Evolutionary conservation across 2,113 vertebrate genomes (phyloP), one percentile per base, ranked within the genome.

Genomic region (Varanus komodoensis): DNA sequence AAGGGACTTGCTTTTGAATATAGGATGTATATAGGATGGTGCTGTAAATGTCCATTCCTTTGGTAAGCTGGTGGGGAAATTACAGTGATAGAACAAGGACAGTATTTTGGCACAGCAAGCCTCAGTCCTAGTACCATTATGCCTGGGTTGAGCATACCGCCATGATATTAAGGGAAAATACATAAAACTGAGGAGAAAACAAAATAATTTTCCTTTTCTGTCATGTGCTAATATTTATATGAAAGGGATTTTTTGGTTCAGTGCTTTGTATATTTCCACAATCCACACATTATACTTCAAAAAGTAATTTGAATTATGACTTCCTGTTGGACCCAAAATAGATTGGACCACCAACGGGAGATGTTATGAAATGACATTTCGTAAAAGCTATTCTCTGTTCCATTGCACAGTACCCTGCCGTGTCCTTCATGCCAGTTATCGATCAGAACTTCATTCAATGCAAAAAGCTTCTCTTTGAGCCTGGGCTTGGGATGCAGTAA

Each of bases 291-390:
- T 91, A 27, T 89, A 90, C 89, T 91, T 94, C 90, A 92, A 91
- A 93, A 94, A 90, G 14, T 73, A 95, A 93, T 93, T 32, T 54
- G 89, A 94, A 92, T 79, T 85, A 92, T 73, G 94, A 92, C 79
- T 94, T 89, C 77, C 88, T 80, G 38, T 89, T 87, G 75, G 87
- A 90, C 91, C 91, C 71, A 94, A 95, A 95, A 96, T 87, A 93
- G 89, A 91, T 82, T 87, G 93, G 74, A 73, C 90, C 92, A 93
- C 86, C 82, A 92, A 95, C 87, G 85, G 90, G 80, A 94, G 85
- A 86, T 87, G 94, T 94, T 83, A 87, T 83, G 89, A 94, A 94
- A 82, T 94, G 91, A 94, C 93, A 95, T 96, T 95, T 94, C 92
- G 82, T 90, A 89, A 97, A 97, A 95, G 88, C 91, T 89, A 25